phyloP scores from a whole-genome alignment of 2,113 vertebrate species.

The Polypterus bichir region DNA sequence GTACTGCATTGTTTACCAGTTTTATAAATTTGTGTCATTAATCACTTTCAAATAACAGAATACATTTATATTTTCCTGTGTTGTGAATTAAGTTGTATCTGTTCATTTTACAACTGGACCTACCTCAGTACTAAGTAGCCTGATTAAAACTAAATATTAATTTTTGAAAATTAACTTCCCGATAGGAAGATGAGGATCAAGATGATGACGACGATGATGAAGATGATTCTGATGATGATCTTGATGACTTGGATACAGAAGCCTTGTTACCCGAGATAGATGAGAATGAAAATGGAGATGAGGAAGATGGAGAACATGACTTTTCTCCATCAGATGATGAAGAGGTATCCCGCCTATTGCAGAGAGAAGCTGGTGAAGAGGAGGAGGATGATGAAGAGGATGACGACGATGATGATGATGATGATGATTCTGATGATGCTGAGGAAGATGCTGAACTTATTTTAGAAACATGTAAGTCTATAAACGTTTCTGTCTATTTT shows the following conservation, averaged over 20 bases:
- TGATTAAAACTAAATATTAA: too few species aligned
- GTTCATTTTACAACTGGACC: too few species aligned
- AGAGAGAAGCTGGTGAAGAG: slow-evolving; percentile 73
- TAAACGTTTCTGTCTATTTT: too few species aligned
- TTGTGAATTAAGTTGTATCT: too few species aligned
- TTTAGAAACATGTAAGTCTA: slow-evolving; percentile 80
- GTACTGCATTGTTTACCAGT: too few species aligned
- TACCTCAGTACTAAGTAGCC: too few species aligned
- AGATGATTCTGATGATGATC: slow-evolving; percentile 81
- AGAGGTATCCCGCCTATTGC: slow-evolving; percentile 76
- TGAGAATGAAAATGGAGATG: slow-evolving; percentile 51
- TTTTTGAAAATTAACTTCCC: too few species aligned
- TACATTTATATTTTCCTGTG: too few species aligned
- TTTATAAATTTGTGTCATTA: too few species aligned
- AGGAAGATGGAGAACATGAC: slow-evolving; percentile 79
- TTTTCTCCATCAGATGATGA: slow-evolving; percentile 85
- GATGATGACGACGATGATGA: slow-evolving; percentile 86
- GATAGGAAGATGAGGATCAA: slow-evolving; percentile 70
- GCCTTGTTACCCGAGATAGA: slow-evolving; percentile 80
- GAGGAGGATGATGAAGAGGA: slow-evolving; percentile 79
- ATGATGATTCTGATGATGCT: slow-evolving; percentile 55
- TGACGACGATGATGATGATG: slow-evolving; percentile 41
- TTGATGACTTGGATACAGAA: slow-evolving; percentile 77
- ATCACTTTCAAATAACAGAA: too few species aligned
- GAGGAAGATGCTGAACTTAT: slow-evolving; percentile 73